Evolutionary conservation across 1,140 invertebrate genomes (phyloP).

Genomic region (Choristoneura fumiferana): DNA sequence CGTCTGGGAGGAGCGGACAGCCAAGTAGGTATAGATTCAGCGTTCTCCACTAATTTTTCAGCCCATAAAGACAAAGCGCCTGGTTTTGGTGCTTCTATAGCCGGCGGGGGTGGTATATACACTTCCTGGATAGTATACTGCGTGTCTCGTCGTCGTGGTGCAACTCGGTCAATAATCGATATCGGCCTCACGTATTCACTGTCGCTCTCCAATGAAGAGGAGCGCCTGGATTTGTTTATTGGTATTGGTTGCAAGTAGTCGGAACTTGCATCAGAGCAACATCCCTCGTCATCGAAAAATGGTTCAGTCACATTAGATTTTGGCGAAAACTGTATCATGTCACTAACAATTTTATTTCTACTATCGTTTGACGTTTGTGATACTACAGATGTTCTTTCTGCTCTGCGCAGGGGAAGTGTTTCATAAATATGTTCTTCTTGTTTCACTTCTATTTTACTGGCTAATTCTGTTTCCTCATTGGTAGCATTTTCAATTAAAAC

Average conservation of each 20-base stretch:
- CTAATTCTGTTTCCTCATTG: conserved; percentile 17
- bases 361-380: conserved; percentile 32
- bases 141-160: conserved; percentile 50
- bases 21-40: conserved; percentile 60
- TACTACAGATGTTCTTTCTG: conserved; percentile 31
- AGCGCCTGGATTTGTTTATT: conserved; percentile 12
- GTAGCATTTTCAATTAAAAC: conserved; percentile 17
- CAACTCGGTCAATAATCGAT: conserved; percentile 67
- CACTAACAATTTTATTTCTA: conserved; percentile 44
- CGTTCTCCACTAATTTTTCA: conserved; percentile 65
- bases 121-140: conserved; percentile 60
- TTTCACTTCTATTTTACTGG: conserved; percentile 28
- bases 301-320: conserved; percentile 36
- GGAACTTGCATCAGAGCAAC: conserved; percentile 49
- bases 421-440: conserved; percentile 47
- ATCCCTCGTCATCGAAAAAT: conserved; percentile 43
- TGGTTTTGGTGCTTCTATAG: conserved; percentile 51
- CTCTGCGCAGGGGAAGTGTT: conserved; percentile 39
- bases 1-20: conserved; percentile 61
- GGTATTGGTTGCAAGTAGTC: conserved; percentile 44
- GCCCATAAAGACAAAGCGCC: conserved; percentile 64
- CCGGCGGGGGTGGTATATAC: conserved; percentile 54
- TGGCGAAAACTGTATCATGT: conserved; percentile 67
- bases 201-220: conserved; percentile 40
- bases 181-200: conserved; percentile 58